Base-by-base conservation (phyloP, 2,888 invertebrate genomes). In the Stenodera caucasica region DNA sequence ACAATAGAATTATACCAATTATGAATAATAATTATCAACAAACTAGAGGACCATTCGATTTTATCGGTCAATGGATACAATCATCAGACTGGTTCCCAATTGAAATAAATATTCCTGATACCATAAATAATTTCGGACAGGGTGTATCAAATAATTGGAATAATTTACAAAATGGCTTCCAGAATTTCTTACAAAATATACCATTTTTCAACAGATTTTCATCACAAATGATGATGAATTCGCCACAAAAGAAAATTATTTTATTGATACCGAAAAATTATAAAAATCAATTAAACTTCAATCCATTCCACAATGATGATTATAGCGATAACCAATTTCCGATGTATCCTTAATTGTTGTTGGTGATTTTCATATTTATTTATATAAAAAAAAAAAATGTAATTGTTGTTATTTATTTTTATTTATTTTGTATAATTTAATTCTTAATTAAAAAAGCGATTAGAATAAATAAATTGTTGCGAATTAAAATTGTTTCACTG, bases 31-130 rank as follows among this genome's bases (percentile, higher is more conserved):
- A 54, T 26, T 26, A 29, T 2, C 56, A n/a, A 6, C 64, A 71
- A 63, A 57, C 53, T 35, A 59, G 70, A 61, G 72, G 74, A 6
- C 73, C 73, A 15, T 65, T 74, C n/a, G 73, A 74, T 37, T 72
- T 76, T 56, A 73, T 78, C 21, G 77, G 84, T 4, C 80, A 80
- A 33, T 76, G 85, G 53, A 85, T 87, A 59, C 81, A 82, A 14
- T 75, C 78, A 5, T 82, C 85, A 23, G 84, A 84, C 0, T 85
- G 84, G 72, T 77, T 88, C 18, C 88, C 88, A 0, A 79, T 88
- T 55, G 85, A 88, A 77, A 77, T 88, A 1, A 88, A 88, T 71
- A 84, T 88, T 0, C 87, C 88, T 2, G 86, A 88, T 67, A 78
- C 83, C 0, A 78, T 87, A 55, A 75, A 79, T 12, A 68, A 70